Evolutionary conservation across 2,113 vertebrate genomes (phyloP).

Genomic region (Hemicordylus capensis): DNA sequence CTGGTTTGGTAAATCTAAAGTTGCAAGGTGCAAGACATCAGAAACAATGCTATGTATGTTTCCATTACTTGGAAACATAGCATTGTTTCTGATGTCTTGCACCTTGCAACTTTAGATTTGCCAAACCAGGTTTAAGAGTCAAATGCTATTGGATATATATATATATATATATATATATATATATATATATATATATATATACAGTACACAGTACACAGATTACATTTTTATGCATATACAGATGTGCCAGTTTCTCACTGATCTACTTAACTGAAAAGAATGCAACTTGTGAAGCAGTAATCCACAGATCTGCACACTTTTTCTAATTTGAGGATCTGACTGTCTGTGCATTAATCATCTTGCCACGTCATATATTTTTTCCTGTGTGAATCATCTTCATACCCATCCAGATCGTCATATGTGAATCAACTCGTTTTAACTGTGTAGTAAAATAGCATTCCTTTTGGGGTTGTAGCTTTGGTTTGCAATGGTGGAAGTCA

Average conservation of each 20-base stretch:
- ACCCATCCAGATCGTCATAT: neutral
- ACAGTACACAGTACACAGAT: neutral
- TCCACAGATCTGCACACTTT: neutral
- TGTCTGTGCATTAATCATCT: neutral
- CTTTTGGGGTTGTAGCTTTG: neutral
- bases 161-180: neutral
- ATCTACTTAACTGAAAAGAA: neutral
- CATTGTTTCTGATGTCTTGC: constrained; percentile 67
- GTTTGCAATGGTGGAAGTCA: neutral
- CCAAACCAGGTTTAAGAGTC: constrained; percentile 73
- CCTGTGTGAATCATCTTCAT: neutral
- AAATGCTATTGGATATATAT: constrained; percentile 69
- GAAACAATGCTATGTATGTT: constrained; percentile 65
- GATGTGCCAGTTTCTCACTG: neutral
- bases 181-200: too few relatives aligned
- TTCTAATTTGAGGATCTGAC: neutral
- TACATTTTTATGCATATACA: neutral
- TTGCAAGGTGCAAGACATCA: constrained; percentile 73
- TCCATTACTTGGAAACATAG: constrained; percentile 43
- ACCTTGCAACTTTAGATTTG: constrained; percentile 75
- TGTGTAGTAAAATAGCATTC: neutral
- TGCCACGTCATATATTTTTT: neutral
- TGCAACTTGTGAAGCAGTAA: neutral
- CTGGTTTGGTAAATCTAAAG: constrained; percentile 73
- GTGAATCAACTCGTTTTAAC: neutral